Evolutionary conservation across 2,113 vertebrate genomes (phyloP).

Genomic region (Aegotheles bennettii): DNA sequence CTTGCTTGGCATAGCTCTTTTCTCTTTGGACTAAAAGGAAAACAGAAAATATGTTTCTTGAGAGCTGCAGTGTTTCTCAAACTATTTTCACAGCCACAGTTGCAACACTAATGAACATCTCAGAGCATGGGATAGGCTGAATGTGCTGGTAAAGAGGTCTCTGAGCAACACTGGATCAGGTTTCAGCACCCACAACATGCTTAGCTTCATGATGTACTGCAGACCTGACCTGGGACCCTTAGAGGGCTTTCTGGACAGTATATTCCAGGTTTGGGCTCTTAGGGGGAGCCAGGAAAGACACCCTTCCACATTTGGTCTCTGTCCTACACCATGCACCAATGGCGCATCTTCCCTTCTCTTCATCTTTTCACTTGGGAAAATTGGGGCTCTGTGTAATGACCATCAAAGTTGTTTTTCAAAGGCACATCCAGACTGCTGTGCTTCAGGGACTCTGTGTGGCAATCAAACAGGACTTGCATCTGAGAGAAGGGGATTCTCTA

Average conservation of each 20-base stretch:
- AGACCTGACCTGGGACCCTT: neutral
- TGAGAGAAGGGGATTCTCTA: neutral
- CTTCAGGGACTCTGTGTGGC: too few relatives aligned
- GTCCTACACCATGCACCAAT: neutral
- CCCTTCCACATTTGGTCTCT: neutral
- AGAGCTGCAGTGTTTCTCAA: neutral
- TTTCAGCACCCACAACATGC: fast-evolving
- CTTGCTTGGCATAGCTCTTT: neutral
- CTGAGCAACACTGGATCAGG: neutral
- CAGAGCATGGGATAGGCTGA: neutral
- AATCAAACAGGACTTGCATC: neutral
- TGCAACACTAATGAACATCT: neutral
- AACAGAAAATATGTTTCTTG: neutral
- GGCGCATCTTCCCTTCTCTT: neutral
- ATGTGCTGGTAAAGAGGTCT: neutral
- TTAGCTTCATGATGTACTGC: neutral
- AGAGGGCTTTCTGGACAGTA: neutral
- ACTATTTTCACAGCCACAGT: neutral
- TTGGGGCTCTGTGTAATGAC: too few relatives aligned
- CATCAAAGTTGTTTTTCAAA: neutral
- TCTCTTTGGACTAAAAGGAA: neutral
- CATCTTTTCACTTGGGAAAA: neutral
- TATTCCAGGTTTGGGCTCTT: neutral
- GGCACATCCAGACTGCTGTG: neutral
- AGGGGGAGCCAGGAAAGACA: fast-evolving